Evolutionary conservation across 2,113 vertebrate species (phyloP).

Genomic region (Colius striatus): DNA sequence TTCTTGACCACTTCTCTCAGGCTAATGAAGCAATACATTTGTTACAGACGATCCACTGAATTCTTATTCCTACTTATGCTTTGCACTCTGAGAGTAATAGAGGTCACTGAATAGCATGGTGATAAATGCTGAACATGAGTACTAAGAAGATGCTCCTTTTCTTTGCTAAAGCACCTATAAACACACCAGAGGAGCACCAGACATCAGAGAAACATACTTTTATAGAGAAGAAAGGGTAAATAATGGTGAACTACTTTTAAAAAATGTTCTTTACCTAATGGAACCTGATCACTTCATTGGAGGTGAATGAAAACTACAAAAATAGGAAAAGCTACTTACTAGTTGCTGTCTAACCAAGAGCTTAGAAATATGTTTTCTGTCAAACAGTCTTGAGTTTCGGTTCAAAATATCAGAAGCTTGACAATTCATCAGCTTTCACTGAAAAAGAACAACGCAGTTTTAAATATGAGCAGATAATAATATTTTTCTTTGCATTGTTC

Average conservation of each 20-base stretch:
- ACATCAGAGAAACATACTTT: background rate
- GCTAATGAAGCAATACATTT: background rate
- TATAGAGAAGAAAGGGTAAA: background rate
- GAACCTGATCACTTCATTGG: background rate
- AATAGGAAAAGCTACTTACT: background rate
- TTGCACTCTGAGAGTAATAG: background rate
- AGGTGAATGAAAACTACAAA: background rate
- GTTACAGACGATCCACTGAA: background rate
- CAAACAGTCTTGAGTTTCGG: background rate
- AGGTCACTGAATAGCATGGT: background rate
- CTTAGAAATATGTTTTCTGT: background rate
- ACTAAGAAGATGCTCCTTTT: background rate
- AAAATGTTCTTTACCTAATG: background rate
- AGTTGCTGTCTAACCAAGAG: background rate
- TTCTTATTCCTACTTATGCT: background rate
- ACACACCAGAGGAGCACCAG: background rate
- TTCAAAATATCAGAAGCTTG: background rate
- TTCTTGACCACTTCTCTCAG: background rate
- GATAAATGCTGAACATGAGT: background rate
- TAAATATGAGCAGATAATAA: background rate
- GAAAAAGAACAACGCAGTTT: background rate
- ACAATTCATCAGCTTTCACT: constrained; percentile 2
- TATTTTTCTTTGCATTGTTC: background rate
- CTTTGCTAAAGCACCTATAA: background rate
- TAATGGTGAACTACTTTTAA: background rate